phyloP scores from a whole-genome alignment of 2,797 vertebrate genomes.

The Liasis olivaceus region DNA sequence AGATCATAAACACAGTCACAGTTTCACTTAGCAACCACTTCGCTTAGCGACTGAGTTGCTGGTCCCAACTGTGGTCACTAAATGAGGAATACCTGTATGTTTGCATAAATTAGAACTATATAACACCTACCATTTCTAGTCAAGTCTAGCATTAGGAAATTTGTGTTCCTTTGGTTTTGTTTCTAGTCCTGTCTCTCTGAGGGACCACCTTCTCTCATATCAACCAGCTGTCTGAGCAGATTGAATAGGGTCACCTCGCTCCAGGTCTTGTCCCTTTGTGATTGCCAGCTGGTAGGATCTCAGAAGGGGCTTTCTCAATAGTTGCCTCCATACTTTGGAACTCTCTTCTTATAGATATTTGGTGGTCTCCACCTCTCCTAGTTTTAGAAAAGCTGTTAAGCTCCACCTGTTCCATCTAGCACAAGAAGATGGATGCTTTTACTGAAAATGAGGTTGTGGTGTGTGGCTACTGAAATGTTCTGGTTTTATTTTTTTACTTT shows the following conservation, averaged over 20 bases:
- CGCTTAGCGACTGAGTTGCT: too few relatives aligned
- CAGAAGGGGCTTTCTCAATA: neutral
- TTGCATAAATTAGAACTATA: too few relatives aligned
- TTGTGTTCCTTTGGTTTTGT: neutral
- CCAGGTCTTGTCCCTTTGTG: neutral
- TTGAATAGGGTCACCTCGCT: neutral
- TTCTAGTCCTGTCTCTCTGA: neutral
- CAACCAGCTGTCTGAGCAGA: neutral
- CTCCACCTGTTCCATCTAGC: neutral
- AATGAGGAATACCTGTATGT: too few relatives aligned
- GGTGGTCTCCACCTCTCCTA: neutral
- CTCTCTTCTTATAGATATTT: neutral
- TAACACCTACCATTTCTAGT: too few relatives aligned
- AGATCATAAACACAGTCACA: too few relatives aligned
- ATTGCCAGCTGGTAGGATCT: neutral
- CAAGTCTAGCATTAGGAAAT: neutral
- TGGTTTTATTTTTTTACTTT: neutral
- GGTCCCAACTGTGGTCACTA: too few relatives aligned
- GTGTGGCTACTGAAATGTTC: neutral
- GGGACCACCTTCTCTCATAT: neutral
- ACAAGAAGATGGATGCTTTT: neutral
- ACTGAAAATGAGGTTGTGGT: neutral
- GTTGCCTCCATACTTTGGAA: neutral
- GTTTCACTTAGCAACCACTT: too few relatives aligned
- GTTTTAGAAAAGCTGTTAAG: neutral